These are phyloP conservation scores for Chaetoderma sp. DNA, from an alignment of 2,888 invertebrate genomes.

Conservation along the genomic window DNA sequence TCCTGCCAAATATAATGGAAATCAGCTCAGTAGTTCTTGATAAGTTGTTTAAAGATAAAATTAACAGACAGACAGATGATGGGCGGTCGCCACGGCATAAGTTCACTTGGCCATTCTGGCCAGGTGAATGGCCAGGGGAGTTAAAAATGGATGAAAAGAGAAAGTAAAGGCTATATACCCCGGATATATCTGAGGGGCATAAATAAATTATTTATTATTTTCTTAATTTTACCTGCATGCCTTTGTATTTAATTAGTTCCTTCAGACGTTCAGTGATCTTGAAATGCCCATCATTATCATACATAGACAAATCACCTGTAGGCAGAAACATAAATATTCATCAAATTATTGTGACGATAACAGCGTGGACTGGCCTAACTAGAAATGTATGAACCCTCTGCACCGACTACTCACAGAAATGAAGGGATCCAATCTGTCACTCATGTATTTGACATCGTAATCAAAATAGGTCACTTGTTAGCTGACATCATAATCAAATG, in stretches of 20 bases:
- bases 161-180: no score
- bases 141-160: no score
- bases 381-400: not conserved
- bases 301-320: constrained; percentile 84
- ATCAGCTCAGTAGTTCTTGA: no score
- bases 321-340: constrained; percentile 33
- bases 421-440: not conserved
- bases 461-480: no score
- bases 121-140: no score
- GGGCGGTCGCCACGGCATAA: no score
- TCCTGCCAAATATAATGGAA: no score
- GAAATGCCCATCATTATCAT: constrained; percentile 82
- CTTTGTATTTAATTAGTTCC: constrained; percentile 92
- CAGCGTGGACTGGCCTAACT: not conserved
- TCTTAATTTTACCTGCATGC: constrained; percentile 77
- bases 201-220: not conserved
- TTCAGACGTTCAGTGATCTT: constrained; percentile 89
- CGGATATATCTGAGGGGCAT: not conserved
- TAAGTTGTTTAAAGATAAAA: no score
- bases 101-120: no score
- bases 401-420: not conserved
- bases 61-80: no score
- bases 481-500: no score
- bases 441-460: not conserved
- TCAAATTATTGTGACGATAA: not conserved